Conservation (phyloP, 2,888 invertebrate genomes). For the Caenorhabditis parvicauda region DNA sequence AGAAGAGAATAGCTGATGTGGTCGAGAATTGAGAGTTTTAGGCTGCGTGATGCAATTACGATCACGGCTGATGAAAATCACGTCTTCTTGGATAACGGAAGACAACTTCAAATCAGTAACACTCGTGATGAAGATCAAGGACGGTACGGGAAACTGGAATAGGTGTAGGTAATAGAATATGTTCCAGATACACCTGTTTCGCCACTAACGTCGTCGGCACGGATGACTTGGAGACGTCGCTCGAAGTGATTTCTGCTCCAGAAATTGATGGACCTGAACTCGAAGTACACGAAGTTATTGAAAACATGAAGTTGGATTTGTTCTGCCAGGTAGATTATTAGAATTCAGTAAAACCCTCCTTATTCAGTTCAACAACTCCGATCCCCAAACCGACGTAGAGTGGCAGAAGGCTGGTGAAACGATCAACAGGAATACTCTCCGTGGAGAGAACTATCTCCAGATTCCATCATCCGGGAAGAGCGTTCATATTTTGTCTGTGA, state of each 20-base stretch:
- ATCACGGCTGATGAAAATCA: conserved; percentile 31
- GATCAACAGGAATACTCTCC: conserved; percentile 33
- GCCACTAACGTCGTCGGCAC: conserved; percentile 58
- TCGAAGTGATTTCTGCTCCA: conserved; percentile 55
- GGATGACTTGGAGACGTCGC: conserved; percentile 54
- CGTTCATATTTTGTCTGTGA: conserved; percentile 45
- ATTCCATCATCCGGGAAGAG: conserved; percentile 47
- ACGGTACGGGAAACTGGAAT: background rate
- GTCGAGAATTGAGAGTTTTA: conserved; percentile 4
- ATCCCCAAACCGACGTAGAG: conserved; percentile 49
- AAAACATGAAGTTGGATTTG: conserved; percentile 29
- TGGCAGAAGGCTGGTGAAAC: conserved; percentile 54
- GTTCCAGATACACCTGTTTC: conserved; percentile 53
- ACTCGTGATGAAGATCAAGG: conserved; percentile 32
- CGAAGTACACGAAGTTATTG: conserved; percentile 39
- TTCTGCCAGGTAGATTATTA: conserved; percentile 38
- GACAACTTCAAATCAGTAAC: conserved; percentile 52
- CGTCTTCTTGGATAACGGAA: conserved; percentile 44
- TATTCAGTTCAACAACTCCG: background rate
- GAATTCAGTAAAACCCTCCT: background rate
- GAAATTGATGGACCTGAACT: conserved; percentile 33
- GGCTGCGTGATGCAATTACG: conserved; percentile 49
- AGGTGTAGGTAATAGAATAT: background rate
- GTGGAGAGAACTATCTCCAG: conserved; percentile 41
- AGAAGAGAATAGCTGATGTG: background rate